These are phyloP conservation scores for Loxodonta africana DNA, from an alignment of 2,113 vertebrate genomes.

Conservation along the genomic window DNA sequence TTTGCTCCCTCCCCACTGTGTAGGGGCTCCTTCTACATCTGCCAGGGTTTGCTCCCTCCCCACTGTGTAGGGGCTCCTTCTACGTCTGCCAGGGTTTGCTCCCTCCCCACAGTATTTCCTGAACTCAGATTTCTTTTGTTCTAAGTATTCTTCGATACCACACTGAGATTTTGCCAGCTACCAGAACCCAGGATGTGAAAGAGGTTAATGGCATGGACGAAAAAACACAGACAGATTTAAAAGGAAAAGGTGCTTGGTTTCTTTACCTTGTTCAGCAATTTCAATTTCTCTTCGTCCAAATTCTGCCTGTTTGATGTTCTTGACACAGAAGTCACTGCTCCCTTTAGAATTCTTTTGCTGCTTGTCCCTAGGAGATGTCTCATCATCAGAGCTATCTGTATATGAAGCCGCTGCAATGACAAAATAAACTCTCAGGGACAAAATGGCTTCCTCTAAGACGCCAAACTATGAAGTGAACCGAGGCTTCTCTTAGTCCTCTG, in stretches of 20 bases:
- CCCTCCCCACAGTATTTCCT: neutral
- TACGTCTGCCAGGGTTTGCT: neutral
- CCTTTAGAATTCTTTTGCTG: conserved; percentile 99
- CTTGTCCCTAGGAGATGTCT: conserved; percentile 98
- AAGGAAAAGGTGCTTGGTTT: neutral
- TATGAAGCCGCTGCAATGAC: conserved; percentile 95
- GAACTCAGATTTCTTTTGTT: neutral
- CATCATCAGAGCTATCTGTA: conserved; percentile 99
- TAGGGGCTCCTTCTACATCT: neutral
- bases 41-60: neutral
- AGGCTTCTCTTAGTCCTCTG: neutral
- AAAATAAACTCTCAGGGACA: conserved; percentile 57
- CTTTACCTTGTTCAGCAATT: conserved; percentile 97
- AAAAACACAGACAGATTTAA: neutral
- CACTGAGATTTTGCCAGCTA: conserved; percentile 37
- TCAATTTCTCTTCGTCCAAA: conserved; percentile 99
- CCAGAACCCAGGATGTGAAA: neutral
- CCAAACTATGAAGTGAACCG: neutral
- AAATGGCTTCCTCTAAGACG: neutral
- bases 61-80: neutral
- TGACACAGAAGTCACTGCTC: conserved; percentile 98
- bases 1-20: neutral
- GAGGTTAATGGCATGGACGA: neutral
- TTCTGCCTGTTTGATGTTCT: conserved; percentile 98
- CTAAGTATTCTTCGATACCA: neutral